Conservation (phyloP, 1,140 invertebrate genomes). For the Lutraria rhynchaena region DNA sequence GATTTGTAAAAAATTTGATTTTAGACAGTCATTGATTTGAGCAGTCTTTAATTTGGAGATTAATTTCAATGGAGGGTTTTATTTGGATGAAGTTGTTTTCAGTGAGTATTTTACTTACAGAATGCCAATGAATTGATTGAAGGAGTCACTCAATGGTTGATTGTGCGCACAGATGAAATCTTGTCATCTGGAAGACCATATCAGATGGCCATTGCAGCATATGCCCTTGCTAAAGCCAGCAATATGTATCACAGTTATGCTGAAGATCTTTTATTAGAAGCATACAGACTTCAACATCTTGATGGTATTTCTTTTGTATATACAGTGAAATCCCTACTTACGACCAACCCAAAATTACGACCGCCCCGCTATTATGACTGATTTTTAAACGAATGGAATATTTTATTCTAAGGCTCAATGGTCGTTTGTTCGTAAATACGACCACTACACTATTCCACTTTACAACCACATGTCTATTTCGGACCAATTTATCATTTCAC, state of each 20-base stretch:
- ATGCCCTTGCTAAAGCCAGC: constrained; percentile 25
- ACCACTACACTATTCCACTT: no score
- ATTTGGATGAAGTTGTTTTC: background rate
- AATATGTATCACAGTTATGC: background rate
- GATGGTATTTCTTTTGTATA: no score
- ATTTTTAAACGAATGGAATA: no score
- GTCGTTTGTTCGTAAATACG: no score
- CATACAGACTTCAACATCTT: no score
- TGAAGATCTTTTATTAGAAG: background rate
- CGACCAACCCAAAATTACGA: no score
- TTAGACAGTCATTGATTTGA: background rate
- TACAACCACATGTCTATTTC: no score
- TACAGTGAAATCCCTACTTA: no score
- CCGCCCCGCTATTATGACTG: no score
- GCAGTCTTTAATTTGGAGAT: background rate
- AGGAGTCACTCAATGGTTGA: constrained; percentile 29
- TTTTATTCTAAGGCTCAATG: no score
- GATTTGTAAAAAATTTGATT: background rate
- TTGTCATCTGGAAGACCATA: background rate
- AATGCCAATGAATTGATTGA: background rate
- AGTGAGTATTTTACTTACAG: no score
- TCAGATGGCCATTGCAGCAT: constrained; percentile 20
- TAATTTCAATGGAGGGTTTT: background rate
- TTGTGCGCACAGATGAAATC: background rate
- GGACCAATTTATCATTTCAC: no score